phyloP scores from a whole-genome alignment of 2,888 invertebrate genomes.

The Polydrusus pterygomalis region DNA sequence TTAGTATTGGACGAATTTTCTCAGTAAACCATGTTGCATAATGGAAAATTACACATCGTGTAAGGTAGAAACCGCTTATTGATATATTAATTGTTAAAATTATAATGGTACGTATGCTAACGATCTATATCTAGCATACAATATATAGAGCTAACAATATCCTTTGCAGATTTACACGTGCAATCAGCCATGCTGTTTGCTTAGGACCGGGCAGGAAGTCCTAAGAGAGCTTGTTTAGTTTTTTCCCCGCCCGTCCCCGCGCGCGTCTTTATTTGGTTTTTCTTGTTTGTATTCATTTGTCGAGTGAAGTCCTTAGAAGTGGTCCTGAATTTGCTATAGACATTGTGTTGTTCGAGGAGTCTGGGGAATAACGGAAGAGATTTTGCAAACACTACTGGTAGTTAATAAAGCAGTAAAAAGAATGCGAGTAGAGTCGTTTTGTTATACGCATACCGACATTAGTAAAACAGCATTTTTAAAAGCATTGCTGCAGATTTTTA shows the following conservation, averaged over 20 bases:
- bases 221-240: slow-evolving; percentile 57
- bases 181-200: slow-evolving; percentile 53
- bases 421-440: no score
- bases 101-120: slow-evolving; percentile 7
- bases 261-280: slow-evolving; percentile 46
- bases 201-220: slow-evolving; percentile 53
- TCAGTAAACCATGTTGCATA: no score
- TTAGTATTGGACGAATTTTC: no score
- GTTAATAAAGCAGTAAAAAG: neutral
- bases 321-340: slow-evolving; percentile 47
- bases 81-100: neutral
- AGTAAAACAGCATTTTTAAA: no score
- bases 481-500: no score
- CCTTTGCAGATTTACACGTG: slow-evolving; percentile 44
- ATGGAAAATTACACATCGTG: no score
- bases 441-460: no score
- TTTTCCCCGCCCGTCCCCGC: slow-evolving; percentile 45
- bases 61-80: no score
- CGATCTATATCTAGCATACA: neutral
- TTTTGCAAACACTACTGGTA: slow-evolving; percentile 28
- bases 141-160: slow-evolving; percentile 14
- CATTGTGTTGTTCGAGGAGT: slow-evolving; percentile 27
- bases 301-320: slow-evolving; percentile 41
- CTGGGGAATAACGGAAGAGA: slow-evolving; percentile 24
- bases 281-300: slow-evolving; percentile 56